Base-by-base conservation (phyloP, 2,113 vertebrate species). In the Panurus biarmicus region DNA sequence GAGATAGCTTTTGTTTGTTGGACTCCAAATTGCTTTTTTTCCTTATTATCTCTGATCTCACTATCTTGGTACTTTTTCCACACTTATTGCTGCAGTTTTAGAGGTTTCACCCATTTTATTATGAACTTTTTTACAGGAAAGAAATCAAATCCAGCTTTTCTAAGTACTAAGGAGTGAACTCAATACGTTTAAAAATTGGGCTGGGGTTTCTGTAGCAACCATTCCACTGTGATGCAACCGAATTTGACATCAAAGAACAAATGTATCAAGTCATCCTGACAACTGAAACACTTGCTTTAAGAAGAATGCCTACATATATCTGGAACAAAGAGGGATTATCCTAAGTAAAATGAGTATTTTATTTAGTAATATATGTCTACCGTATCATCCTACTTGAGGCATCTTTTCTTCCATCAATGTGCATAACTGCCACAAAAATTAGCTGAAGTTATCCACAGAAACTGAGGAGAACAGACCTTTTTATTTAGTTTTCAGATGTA, bases 201-300 rank as follows among this genome's bases (percentile, higher is more conserved):
- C 78, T 92, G 61, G 71, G 45, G 78, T 96, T 96, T 95, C 93
- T 89, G 75, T 89, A 93, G 90, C 78, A 97, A 86, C 85, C 44
- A 91, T 93, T 96, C 84, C 86, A 95, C 62, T 67, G 35, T 60
- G 91, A 93, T 83, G 42, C 78, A 94, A 96, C 71, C 62, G 82
- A 86, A 89, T 85, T 54, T 75, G 84, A 94, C 87, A 95, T 95
- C 90, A 96, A 96, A 97, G 91, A 96, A 91, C 66, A 95, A 75
- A 60, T 65, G 45, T 71, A 81, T 80, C 81, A 80, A 92, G 95
- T 95, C 82, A 94, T 93, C 61, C 44, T 60, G 76, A 90, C 77
- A 87, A 92, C 81, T 60, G 53, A 88, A 95, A 93, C 79, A 74
- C 25, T 92, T 75, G 45, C 85, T 85, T 31, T 89, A 81, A 76